A percentile compares a stretch with the other conserved stretches of the same genome.
Evolutionary conservation across 2,113 vertebrate species (phyloP).

Genomic region (Amazona vittata): DNA sequence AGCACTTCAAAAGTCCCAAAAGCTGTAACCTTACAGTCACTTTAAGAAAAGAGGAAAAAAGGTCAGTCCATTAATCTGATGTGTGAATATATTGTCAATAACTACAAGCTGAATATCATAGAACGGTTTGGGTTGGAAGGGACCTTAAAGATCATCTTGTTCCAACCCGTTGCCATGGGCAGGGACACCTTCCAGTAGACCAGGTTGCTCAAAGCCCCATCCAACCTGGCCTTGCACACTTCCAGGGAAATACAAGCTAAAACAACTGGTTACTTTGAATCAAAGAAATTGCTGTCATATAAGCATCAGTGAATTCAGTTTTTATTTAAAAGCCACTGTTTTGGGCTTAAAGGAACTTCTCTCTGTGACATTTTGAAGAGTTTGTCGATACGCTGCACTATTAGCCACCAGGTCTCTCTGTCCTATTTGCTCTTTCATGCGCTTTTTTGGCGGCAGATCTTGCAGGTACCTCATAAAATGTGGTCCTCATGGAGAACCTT

Average conservation of each 20-base stretch:
- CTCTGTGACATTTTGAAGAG: background rate
- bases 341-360: background rate
- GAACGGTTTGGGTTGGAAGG: background rate
- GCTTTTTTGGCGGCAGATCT: background rate
- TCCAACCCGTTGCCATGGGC: background rate
- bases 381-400: background rate
- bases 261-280: constrained; percentile 3
- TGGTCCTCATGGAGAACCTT: accelerated
- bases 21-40: constrained; percentile 20
- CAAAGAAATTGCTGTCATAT: background rate
- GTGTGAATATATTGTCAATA: constrained; percentile 39
- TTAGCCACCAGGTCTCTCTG: background rate
- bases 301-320: background rate
- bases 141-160: background rate
- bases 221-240: background rate
- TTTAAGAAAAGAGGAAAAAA: constrained; percentile 21
- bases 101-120: background rate
- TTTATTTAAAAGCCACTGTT: background rate
- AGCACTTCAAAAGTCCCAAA: constrained; percentile 56
- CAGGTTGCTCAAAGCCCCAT: background rate
- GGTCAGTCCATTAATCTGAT: background rate
- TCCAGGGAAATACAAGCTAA: background rate
- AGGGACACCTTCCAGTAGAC: background rate
- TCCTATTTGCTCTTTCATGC: background rate
- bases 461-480: background rate